These are phyloP conservation scores for Dilophus febrilis DNA, from an alignment of 2,888 invertebrate genomes.

Conservation along the genomic window DNA sequence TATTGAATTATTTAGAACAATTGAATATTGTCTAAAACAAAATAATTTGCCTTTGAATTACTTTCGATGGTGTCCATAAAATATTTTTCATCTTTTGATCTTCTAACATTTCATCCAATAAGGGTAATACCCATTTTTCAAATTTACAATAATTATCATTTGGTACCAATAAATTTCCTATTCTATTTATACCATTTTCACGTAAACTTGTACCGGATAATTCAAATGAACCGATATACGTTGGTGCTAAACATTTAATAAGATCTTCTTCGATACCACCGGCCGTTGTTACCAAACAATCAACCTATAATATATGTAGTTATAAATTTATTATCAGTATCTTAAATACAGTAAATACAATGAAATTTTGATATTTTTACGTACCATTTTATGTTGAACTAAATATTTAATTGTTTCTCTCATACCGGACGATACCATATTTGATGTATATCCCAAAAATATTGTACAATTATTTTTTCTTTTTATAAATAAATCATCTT, in stretches of 20 bases:
- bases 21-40: background rate
- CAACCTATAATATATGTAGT: constrained; percentile 41
- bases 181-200: constrained; percentile 65
- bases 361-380: too few relatives aligned
- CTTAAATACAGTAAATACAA: too few relatives aligned
- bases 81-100: constrained; percentile 62
- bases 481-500: constrained; percentile 64
- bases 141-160: constrained; percentile 97
- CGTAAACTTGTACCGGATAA: constrained; percentile 64
- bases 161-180: constrained; percentile 86
- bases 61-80: constrained; percentile 84
- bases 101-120: constrained; percentile 73
- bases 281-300: constrained; percentile 93
- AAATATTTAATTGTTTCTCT: constrained; percentile 81
- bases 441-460: constrained; percentile 94
- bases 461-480: constrained; percentile 76
- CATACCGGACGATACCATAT: constrained; percentile 88
- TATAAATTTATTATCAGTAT: too few relatives aligned
- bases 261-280: constrained; percentile 98
- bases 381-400: constrained; percentile 58
- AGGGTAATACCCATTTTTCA: constrained; percentile 90
- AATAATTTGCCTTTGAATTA: constrained; percentile 34
- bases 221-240: constrained; percentile 81
- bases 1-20: background rate
- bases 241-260: constrained; percentile 93